Percentiles rank a stretch among this genome's conserved stretches.
phyloP scores from a whole-genome alignment of 2,113 vertebrate genomes.

The Salvelinus fontinalis region DNA sequence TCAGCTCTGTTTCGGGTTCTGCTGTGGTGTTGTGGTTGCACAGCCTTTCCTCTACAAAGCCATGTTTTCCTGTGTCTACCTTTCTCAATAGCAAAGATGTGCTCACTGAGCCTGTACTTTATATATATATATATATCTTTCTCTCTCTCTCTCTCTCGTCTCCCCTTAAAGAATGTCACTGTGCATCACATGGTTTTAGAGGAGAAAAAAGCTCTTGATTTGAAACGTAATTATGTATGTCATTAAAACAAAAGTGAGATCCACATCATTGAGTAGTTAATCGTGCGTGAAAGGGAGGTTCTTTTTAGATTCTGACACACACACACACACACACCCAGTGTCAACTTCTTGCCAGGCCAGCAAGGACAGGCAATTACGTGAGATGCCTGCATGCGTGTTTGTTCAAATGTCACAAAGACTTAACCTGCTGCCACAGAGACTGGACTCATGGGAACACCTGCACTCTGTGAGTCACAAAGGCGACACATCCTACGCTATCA shows the following conservation, averaged over 20 bases:
- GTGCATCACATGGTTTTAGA: slow-evolving; percentile 24
- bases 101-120: no score
- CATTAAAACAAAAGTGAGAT: slow-evolving; percentile 50
- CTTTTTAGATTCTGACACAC: slow-evolving; percentile 31
- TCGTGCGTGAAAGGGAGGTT: slow-evolving; percentile 44
- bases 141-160: background rate
- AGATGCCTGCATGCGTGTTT: slow-evolving; percentile 15
- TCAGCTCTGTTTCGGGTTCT: no score
- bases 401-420: slow-evolving; percentile 57
- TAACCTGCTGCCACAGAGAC: slow-evolving; percentile 52
- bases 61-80: no score
- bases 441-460: slow-evolving; percentile 54
- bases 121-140: background rate
- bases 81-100: no score
- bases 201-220: slow-evolving; percentile 47
- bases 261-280: slow-evolving; percentile 52
- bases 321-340: slow-evolving; percentile 3
- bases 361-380: slow-evolving; percentile 36
- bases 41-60: no score
- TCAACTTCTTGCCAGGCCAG: slow-evolving; percentile 22
- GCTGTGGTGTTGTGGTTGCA: no score
- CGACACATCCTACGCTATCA: slow-evolving; percentile 50
- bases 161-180: slow-evolving; percentile 19
- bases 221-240: slow-evolving; percentile 63
- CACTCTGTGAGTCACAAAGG: slow-evolving; percentile 40